phyloP scores from a whole-genome alignment of 2,797 vertebrate species.

The Xiphorhynchus erythropygius region DNA sequence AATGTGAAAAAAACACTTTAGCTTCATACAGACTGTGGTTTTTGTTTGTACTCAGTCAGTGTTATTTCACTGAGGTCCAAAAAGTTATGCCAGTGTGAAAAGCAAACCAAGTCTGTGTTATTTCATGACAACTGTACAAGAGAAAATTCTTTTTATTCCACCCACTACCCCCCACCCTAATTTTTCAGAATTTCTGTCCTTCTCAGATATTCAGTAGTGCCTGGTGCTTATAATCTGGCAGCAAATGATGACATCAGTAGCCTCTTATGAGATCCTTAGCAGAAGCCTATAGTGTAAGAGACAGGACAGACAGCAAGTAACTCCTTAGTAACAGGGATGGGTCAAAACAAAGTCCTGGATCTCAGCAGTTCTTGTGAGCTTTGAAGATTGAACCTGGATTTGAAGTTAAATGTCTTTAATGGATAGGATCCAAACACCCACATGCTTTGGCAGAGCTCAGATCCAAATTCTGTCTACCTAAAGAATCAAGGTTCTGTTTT shows the following conservation, averaged over 20 bases:
- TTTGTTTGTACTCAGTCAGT: constrained; percentile 61
- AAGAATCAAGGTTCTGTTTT: constrained; percentile 58
- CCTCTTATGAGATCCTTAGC: neutral
- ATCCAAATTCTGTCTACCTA: constrained; percentile 40
- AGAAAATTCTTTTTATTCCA: constrained; percentile 19
- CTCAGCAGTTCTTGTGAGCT: neutral
- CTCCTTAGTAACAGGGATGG: neutral
- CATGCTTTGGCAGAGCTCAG: constrained; percentile 39
- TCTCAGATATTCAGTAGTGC: neutral
- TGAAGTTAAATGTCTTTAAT: constrained; percentile 37
- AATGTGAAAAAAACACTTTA: constrained; percentile 6
- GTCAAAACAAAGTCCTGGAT: constrained; percentile 2
- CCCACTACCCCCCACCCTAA: neutral
- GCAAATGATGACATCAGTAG: neutral
- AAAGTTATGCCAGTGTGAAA: constrained; percentile 44
- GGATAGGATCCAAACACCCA: constrained; percentile 37
- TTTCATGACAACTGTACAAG: constrained; percentile 27
- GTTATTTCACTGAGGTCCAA: constrained; percentile 50
- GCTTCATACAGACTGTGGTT: constrained; percentile 33
- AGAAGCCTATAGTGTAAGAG: neutral
- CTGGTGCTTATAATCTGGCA: neutral
- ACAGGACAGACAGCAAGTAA: neutral
- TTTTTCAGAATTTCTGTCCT: neutral
- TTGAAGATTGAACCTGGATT: constrained; percentile 14
- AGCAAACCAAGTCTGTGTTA: constrained; percentile 47